These are phyloP conservation scores for Anisognathus igniventris DNA, from an alignment of 2,797 vertebrate genomes.

Conservation along the genomic window DNA sequence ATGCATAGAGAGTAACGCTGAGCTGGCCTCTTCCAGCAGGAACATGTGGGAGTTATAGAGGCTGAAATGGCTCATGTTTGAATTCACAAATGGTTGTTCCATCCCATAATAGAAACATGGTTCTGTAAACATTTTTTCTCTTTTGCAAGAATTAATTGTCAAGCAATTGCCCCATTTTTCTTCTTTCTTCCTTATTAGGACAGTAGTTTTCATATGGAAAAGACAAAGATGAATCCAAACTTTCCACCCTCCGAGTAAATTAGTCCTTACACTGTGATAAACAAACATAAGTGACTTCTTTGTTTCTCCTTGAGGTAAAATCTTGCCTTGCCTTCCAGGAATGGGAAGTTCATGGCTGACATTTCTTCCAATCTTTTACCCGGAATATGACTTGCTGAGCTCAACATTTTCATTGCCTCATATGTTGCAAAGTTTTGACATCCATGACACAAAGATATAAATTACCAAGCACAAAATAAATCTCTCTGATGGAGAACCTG, in stretches of 20 bases:
- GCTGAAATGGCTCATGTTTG: slow-evolving; percentile 14
- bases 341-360: neutral
- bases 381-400: neutral
- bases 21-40: neutral
- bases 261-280: neutral
- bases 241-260: neutral
- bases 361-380: neutral
- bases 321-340: neutral
- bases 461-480: neutral
- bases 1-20: neutral
- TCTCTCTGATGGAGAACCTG: neutral
- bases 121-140: slow-evolving; percentile 33
- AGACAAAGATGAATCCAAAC: neutral
- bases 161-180: neutral
- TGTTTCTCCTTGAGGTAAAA: neutral
- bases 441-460: neutral
- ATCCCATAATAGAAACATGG: neutral
- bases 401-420: neutral
- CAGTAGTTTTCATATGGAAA: neutral
- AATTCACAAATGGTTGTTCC: slow-evolving; percentile 16
- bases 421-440: neutral
- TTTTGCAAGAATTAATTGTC: slow-evolving; percentile 24
- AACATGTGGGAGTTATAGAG: neutral
- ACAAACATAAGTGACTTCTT: neutral
- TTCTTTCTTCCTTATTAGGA: neutral